Evolutionary conservation across 2,888 invertebrate genomes (phyloP), one percentile per base, ranked within the genome.

Genomic region (Geotrupes spiniger): DNA sequence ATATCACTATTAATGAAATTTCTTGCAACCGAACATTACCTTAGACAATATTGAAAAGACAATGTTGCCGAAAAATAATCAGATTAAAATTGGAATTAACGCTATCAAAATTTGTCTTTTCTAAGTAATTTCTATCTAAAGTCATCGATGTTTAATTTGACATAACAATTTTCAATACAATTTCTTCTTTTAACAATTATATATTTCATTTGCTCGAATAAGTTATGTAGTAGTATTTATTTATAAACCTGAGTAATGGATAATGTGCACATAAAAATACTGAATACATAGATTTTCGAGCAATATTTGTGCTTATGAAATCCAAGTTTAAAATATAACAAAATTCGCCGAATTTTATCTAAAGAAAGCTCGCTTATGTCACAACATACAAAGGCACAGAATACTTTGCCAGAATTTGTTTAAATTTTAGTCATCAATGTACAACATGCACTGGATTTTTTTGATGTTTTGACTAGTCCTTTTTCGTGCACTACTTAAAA

Each of bases 381-480:
- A 41, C 31, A 28, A 36, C 21, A 36, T 6, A 21, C 21, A 11
- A 43, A 46, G 45, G 45, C 45, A 46, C 45, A 39, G 25, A 17
- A 38, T 16, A 29, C 39, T 15, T 42, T 39, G 46, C 46, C 46
- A 38, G 39, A 25, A 12, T 39, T 46, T 17, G 27, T 36, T n/a
- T 25, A 36, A 12, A 14, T n/a, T 25, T 10, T 17, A 21, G 33
- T 42, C 36, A 33, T 14, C 9, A 33, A 33, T 33, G 9, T 33
- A 33, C 33, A 33, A 33, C n/a, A 33, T 15, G 12, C 43, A 36
- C 26, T 27, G 27, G 43, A 45, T 45, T 28, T 38, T 25, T 27
- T 14, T 21, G 15, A 17, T 42, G 21, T 17, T 21, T 14, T 46
- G 46, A 46, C 46, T 46, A 46, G 46, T 31, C n/a, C 12, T 25